Evolutionary conservation across 2,888 invertebrate species (phyloP).

Genomic region (Leptopilina myrica): DNA sequence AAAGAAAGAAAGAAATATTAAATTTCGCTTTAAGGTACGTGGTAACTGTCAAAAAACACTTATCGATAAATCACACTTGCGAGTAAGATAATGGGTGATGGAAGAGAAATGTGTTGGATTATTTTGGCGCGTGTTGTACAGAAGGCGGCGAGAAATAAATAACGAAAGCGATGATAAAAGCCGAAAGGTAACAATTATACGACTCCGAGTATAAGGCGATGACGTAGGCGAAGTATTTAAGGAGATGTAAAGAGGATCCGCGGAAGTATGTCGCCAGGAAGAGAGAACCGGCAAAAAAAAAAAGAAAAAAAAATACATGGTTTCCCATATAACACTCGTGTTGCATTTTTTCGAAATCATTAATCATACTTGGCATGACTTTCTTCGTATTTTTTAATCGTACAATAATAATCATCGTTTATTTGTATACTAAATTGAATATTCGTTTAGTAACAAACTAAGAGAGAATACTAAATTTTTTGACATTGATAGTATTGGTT

Average conservation of each 20-base stretch:
- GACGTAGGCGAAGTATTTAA: constrained; percentile 38
- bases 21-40: constrained; percentile 12
- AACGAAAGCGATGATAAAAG: constrained; percentile 41
- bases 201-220: constrained; percentile 22
- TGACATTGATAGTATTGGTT: no score
- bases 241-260: constrained; percentile 35
- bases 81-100: constrained; percentile 36
- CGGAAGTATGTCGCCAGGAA: constrained; percentile 39
- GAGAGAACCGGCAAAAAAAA: constrained; percentile 38
- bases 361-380: constrained; percentile 23
- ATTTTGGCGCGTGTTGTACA: constrained; percentile 40
- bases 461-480: no score
- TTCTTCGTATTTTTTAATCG: background rate
- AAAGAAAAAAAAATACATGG: background rate
- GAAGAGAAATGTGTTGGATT: constrained; percentile 36
- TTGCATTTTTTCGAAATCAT: constrained; percentile 30
- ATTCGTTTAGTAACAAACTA: no score
- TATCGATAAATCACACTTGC: constrained; percentile 40
- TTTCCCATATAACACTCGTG: constrained; percentile 21
- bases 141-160: constrained; percentile 41
- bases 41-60: constrained; percentile 28
- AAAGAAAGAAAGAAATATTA: constrained; percentile 26
- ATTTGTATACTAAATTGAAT: no score
- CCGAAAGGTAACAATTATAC: constrained; percentile 38
- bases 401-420: no score